Evolutionary conservation across 2,888 invertebrate species (phyloP), one percentile per base, ranked within the genome.

Genomic region (Serrognathus titanus): DNA sequence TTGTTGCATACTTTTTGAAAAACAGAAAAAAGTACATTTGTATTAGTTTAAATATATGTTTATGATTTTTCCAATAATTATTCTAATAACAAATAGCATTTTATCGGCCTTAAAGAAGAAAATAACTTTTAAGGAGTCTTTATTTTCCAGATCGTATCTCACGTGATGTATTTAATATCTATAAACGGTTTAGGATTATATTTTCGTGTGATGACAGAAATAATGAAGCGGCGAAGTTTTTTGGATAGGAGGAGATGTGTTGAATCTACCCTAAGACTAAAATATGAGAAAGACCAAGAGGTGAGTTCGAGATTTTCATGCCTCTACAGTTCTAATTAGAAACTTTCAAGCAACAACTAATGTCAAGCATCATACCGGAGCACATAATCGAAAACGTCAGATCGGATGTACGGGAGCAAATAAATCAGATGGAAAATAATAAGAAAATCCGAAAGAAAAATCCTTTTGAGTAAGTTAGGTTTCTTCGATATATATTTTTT

Each of bases 211-310:
- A 87, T 94, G 84, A 91, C 90, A 62, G 95, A 96, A 78, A 87
- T 95, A 46, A 89, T 92, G 12, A 89, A 92, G 61, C 81, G 94
- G 59, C 82, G 91, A 60, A 92, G 94, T 1, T 96, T 96, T 74
- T 80, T 95, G 55, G 94, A 95, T 72, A 84, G 92, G 38, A 80
- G 94, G 59, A 90, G 90, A 39, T 93, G 90, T 69, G 90, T 95
- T 12, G 91, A 94, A 75, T 90, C 91, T 51, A 94, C 92, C 48
- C 80, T 60, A 20, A 83, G 90, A 66, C 78, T 94, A 16, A 88
- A 89, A 63, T 90, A 88, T 72, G 93, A 93, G 60, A 87, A 92
- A 71, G 88, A 90, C 66, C 93, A 94, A 80, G 94, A 94, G 83
- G 89, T 88, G 73, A 66, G 68, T 60, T 31, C 5, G 24, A 31